Base-by-base conservation (phyloP, 1,140 invertebrate genomes). In the Camponotus floridanus region DNA sequence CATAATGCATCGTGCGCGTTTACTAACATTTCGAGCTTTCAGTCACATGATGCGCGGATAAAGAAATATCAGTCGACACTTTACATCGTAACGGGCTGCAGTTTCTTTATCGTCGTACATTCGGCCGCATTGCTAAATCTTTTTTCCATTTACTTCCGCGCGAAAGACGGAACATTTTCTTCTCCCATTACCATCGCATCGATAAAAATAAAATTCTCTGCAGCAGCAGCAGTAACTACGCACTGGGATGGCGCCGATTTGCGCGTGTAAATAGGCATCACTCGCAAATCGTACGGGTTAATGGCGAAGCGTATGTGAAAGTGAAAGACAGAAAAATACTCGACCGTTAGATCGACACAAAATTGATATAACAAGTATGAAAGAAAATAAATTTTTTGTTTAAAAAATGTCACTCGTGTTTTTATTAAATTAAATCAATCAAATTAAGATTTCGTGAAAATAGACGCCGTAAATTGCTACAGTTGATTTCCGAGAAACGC, bases 181-280 rank as follows among this genome's bases (percentile, higher is more conserved):
- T 9, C 59, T 51, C 48, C 36, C 51, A 55, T 55, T 48, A 57
- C 18, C 51, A 76, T 31, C 11, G 33, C 48, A 7, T 15, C 21
- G 79, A 76, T 76, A 87, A 87, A 88, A 87, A 87, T 87, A 87
- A 84, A 42, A 65, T 42, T 61, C 18, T 48, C 18, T 6, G 11
- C n/a, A 45, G 48, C 8, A 42, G 13, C 26, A 39, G 59, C 3
- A 26, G 26, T 39, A 18, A 26, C 26, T 33, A 71, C 13, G 45
- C 65, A 13, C 31, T 31, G 13, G 15, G 33, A 1, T 68, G 15
- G 36, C 6, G 1, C 48, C 57, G 57, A 87, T 70, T 62, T 62
- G 62, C 21, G 15, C 51, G 15, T 57, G 68, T 87, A 83, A 88
- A 70, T 36, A 45, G 42, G 9, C 62, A 26, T 86, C 68, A 48